Base-by-base conservation (phyloP, 2,113 vertebrate species). In the Hippocampus comes region DNA sequence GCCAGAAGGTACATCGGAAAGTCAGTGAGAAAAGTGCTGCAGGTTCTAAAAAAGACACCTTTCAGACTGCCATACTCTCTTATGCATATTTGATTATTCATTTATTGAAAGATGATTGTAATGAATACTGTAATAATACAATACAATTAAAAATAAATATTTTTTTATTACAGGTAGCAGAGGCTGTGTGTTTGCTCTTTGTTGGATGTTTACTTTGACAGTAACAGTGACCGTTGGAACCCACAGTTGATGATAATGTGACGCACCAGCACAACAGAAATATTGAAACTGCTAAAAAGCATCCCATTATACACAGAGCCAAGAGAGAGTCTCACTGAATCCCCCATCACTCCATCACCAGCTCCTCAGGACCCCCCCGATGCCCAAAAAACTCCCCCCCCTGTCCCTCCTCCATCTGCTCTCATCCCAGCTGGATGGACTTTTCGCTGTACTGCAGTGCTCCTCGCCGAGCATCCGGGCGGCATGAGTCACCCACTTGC, bases 401-500 rank as follows among this genome's bases (percentile, higher is more conserved):
- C 67, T 74, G 5, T 6, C 64, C 23, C 67, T 70, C 56, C 49
- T 65, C 84, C 84, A 83, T 90, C 87, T 87, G 83, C 79, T 85
- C 84, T 87, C 88, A 38, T 86, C 77, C 86, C 86, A 87, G 85
- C 82, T 86, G 87, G 85, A 87, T 85, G 85, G 63, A 76, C 77
- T 84, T 70, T 86, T 76, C 85, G 69, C 78, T 87, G 86, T 82
- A 89, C 84, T 90, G 88, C 89, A 87, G 88, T 78, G 61, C 71
- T 68, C 78, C 63, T 25, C 75, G 68, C 11, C 4, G 63, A 82
- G 74, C 69, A 87, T 81, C 78, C 70, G 70, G 79, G 78, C 79
- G 78, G 76, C 73, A 87, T 89, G 88, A 89, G 78, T 90, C 90
- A 90, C 87, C 64, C 88, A 70, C 82, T 87, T 78, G 63, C 89